Conservation (phyloP, 1,140 invertebrate genomes). For the Palaemon carinicauda region DNA sequence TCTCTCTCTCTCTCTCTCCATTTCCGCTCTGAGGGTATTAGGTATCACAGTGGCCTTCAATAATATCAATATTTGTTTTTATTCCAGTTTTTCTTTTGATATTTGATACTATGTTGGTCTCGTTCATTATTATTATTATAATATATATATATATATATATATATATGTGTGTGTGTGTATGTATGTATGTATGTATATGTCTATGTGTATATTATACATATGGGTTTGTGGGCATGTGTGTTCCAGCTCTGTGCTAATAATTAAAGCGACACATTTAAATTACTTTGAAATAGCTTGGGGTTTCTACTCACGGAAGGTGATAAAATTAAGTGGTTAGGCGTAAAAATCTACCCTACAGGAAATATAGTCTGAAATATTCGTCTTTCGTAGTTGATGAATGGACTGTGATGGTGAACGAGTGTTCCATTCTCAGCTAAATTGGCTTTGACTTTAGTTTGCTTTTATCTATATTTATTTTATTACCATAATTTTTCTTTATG, state of each 20-base stretch:
- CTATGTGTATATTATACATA: background rate
- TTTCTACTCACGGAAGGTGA: no score
- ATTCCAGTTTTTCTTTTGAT: background rate
- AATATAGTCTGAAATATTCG: no score
- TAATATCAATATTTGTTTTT: background rate
- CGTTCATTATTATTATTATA: background rate
- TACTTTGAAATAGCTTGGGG: background rate
- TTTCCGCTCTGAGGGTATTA: background rate
- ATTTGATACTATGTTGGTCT: no score
- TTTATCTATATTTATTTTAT: no score
- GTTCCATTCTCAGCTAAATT: no score
- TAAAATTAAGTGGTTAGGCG: no score
- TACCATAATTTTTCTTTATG: no score
- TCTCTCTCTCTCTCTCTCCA: background rate
- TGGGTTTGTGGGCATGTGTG: background rate
- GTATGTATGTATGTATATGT: background rate
- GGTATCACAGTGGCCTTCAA: background rate
- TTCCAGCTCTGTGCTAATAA: background rate
- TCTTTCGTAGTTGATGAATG: no score
- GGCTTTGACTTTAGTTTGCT: no score
- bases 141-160: background rate
- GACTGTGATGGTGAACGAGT: no score
- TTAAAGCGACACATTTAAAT: background rate
- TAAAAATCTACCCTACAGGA: no score
- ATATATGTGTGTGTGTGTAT: background rate